A percentile compares a stretch with the other conserved stretches of the same genome.
Conservation (phyloP, 2,113 vertebrate genomes). For the Sylvilagus bachmani region DNA sequence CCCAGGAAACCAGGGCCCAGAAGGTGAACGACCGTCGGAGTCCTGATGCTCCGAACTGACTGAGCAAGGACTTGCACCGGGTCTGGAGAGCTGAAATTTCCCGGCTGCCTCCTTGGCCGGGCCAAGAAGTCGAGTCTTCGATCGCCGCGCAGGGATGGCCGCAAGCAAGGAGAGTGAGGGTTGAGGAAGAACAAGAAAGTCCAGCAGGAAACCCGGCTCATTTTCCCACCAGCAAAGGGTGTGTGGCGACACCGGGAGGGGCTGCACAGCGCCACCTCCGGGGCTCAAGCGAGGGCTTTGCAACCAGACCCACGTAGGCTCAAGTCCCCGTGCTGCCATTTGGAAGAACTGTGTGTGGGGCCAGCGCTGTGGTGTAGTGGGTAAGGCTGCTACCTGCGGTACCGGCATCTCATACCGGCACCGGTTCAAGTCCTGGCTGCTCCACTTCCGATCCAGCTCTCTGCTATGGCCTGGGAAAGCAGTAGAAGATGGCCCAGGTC, state of each 20-base stretch:
- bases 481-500: too few relatives aligned
- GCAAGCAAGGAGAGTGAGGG: background rate
- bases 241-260: background rate
- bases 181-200: background rate
- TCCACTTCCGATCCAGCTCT: too few relatives aligned
- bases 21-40: background rate
- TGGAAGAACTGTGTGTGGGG: background rate
- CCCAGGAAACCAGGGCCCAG: background rate
- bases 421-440: too few relatives aligned
- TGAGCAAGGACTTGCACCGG: background rate
- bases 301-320: background rate
- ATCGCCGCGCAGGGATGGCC: background rate
- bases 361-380: too few relatives aligned
- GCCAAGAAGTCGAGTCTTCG: background rate
- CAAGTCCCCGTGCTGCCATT: background rate
- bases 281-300: background rate
- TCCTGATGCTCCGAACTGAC: background rate
- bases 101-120: background rate
- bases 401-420: too few relatives aligned
- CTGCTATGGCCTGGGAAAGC: too few relatives aligned
- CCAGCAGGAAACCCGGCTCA: background rate
- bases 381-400: too few relatives aligned
- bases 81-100: background rate
- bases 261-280: background rate
- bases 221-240: background rate